phyloP scores from a whole-genome alignment of 2,113 vertebrate species.

The Phrynosoma blainvillii region DNA sequence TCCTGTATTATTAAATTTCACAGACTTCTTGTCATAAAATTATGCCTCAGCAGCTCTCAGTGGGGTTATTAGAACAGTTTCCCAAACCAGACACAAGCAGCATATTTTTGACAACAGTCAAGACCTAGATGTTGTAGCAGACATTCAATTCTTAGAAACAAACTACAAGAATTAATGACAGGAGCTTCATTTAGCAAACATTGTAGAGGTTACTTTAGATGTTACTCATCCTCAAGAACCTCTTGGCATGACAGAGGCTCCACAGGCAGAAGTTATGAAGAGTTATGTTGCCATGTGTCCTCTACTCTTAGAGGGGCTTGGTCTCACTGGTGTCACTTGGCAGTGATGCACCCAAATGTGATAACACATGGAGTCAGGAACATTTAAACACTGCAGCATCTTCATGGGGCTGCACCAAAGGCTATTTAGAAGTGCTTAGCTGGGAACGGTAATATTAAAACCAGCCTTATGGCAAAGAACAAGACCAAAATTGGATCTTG shows the following conservation, averaged over 20 bases:
- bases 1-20: too few relatives aligned
- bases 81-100: not conserved
- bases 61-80: not conserved
- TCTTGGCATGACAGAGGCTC: not conserved
- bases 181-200: not conserved
- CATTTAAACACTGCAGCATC: not conserved
- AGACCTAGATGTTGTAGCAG: not conserved
- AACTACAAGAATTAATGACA: not conserved
- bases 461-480: not conserved
- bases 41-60: not conserved
- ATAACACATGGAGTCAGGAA: not conserved
- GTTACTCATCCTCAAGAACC: not conserved
- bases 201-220: not conserved
- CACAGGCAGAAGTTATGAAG: too few relatives aligned
- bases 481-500: not conserved
- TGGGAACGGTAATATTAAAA: not conserved
- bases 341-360: not conserved
- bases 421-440: not conserved
- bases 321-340: not conserved
- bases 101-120: too few relatives aligned
- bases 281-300: not conserved
- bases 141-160: not conserved
- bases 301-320: not conserved
- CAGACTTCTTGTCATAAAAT: too few relatives aligned
- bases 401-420: not conserved